Evolutionary conservation across 1,140 invertebrate genomes (phyloP), one percentile per base, ranked within the genome.

Genomic region (Phenacoccus solenopsis): DNA sequence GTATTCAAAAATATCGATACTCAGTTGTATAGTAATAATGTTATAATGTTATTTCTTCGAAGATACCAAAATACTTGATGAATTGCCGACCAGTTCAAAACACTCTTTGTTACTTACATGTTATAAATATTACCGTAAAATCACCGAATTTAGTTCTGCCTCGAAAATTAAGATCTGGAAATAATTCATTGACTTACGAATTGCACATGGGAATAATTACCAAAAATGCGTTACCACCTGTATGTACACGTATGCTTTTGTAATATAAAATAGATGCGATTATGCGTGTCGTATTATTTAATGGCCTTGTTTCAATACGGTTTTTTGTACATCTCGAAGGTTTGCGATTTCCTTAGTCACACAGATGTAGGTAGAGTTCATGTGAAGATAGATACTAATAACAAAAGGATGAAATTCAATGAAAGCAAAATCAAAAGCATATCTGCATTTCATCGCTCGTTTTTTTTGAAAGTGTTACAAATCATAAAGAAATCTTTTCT

Each of bases 121-220:
- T 77, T 1, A 76, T 79, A n/a, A 25, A 76, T 9, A 64, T 77
- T 24, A 59, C 76, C 77, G 1, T 5, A 69, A 9, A 77, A 77
- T 68, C n/a, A n/a, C 56, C n/a, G 9, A 24, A 68, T 28, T 21
- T 57, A 57, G 49, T 57, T 1, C 67, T 74, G 20, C 12, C 12
- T 49, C 57, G 61, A 24, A 61, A 64, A 24, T 9, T 30, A 72
- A 30, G 1, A 38, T 71, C 59, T 22, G 64, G 38, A 28, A 27
- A 59, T 27, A 69, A 30, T 38, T 71, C 9, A 12, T 71, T 27
- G 32, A 32, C 56, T 27, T 25, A 71, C 25, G 24, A 69, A 38
- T 71, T 69, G n/a, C n/a, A n/a, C n/a, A n/a, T n/a, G 49, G 71
- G 68, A 28, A 70, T 72, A 35, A 20, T 72, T 49, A 70, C 71